These are phyloP conservation scores for Toxotes chatareus DNA, from an alignment of 2,113 vertebrate species.

Conservation along the genomic window DNA sequence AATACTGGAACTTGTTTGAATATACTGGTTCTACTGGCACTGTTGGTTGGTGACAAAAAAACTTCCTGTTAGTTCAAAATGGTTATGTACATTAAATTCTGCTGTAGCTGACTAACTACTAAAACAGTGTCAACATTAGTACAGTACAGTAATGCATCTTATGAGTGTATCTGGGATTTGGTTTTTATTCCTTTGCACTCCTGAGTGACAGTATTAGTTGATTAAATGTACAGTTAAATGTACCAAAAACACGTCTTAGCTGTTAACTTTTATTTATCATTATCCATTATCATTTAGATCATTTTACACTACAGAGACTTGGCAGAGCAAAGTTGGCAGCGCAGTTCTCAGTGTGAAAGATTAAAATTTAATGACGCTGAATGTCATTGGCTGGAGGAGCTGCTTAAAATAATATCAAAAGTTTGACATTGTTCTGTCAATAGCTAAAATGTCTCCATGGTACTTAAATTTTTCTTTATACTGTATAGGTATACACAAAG, in stretches of 20 bases:
- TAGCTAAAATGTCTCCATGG: background rate
- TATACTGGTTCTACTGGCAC: too few species aligned
- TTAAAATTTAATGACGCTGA: background rate
- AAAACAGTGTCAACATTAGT: background rate
- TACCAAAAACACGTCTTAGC: background rate
- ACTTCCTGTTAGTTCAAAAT: background rate
- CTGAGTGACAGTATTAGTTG: background rate
- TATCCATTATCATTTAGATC: background rate
- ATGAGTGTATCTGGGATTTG: background rate
- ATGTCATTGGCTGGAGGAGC: conserved; percentile 7
- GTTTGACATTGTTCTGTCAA: background rate
- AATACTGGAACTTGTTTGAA: too few species aligned
- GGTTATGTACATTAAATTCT: too few species aligned
- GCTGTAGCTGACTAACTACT: background rate
- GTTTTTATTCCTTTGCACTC: background rate
- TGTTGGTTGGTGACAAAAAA: too few species aligned
- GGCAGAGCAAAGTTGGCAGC: conserved; percentile 13
- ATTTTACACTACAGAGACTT: conserved; percentile 2
- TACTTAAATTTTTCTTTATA: background rate
- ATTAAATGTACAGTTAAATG: background rate
- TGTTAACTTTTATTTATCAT: conserved; percentile 15
- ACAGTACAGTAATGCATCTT: background rate
- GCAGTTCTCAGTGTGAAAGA: background rate
- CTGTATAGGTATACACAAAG: background rate
- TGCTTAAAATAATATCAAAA: background rate